phyloP scores from a whole-genome alignment of 2,888 invertebrate genomes.

The Meloe dianella region DNA sequence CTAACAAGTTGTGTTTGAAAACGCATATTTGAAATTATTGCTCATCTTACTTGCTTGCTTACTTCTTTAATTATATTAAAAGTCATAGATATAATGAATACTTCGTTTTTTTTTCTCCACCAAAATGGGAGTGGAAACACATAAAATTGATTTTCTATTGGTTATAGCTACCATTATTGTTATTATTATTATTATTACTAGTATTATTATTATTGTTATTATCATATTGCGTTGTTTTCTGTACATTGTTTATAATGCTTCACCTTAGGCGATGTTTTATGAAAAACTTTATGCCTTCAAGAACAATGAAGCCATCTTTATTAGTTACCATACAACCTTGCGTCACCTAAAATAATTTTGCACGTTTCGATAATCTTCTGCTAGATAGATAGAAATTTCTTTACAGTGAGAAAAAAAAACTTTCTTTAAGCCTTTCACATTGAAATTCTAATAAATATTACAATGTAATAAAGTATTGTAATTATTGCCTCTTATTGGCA shows the following conservation, averaged over 20 bases:
- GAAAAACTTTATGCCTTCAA: conserved; percentile 17
- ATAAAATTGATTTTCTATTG: conserved; percentile 38
- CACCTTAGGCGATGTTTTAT: conserved; percentile 32
- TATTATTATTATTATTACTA: no score
- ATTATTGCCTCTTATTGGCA: not conserved
- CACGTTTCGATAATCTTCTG: not conserved
- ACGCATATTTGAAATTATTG: conserved; percentile 30
- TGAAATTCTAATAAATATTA: not conserved
- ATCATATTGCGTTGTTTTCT: conserved; percentile 33
- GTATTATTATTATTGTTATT: no score
- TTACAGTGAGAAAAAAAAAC: no score
- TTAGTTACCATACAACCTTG: conserved; percentile 10
- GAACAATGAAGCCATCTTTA: conserved; percentile 25
- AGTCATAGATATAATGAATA: conserved; percentile 15
- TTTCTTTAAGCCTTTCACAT: not conserved
- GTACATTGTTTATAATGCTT: conserved; percentile 39
- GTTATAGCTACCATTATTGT: conserved; percentile 32
- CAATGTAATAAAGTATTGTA: no score
- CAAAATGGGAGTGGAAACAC: conserved; percentile 38
- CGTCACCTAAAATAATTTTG: not conserved
- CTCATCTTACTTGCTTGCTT: conserved; percentile 29
- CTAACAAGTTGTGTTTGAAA: conserved; percentile 35
- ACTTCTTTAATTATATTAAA: not conserved
- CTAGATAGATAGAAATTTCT: not conserved
- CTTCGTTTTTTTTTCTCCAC: conserved; percentile 9